Base-by-base conservation (phyloP, 2,888 invertebrate genomes). In the Oscheius sp. region DNA sequence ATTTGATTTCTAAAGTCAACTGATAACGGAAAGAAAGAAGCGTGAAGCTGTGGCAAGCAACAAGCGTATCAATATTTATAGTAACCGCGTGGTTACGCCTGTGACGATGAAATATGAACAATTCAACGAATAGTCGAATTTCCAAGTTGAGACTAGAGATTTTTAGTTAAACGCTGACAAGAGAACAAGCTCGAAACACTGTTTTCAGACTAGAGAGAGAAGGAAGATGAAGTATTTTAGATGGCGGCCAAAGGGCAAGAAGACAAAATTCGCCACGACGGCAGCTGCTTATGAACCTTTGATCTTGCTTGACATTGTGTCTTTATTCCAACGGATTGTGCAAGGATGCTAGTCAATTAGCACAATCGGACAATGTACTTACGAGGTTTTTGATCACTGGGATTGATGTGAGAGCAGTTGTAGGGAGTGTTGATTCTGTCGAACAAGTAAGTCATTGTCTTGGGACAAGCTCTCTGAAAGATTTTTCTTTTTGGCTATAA, bases 321-420 rank as follows among this genome's bases (percentile, higher is more conserved):
- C 29, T 27, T 20, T 10, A 27, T 52, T 27, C 27, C 5, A 20
- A 23, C 20, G 5, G 25, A 52, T 52, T 52, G 52, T 27, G 52
- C 52, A 52, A 52, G n/a, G n/a, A n/a, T n/a, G n/a, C n/a, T n/a
- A n/a, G n/a, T 50, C 17, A 46, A n/a, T 55, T 17, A 55, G n/a
- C 61, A 61, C 8, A 61, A n/a, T 17, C 45, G 25, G 20, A 61
- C 61, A 20, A 42, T 42, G 45, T 42, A 61, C 31, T 61, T 61
- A n/a, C 61, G 27, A 33, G 55, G 33, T 5, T 15, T 20, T n/a
- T 55, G 27, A n/a, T n/a, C n/a, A n/a, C 25, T 45, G 6, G 29
- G 23, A 12, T 29, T 15, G 34, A 34, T 34, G n/a, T 23, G 52
- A 34, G 8, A 12, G 17, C 61, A 61, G 8, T 42, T 17, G 61